Conservation (phyloP, 2,113 vertebrate species). For the Gyps fulvus region DNA sequence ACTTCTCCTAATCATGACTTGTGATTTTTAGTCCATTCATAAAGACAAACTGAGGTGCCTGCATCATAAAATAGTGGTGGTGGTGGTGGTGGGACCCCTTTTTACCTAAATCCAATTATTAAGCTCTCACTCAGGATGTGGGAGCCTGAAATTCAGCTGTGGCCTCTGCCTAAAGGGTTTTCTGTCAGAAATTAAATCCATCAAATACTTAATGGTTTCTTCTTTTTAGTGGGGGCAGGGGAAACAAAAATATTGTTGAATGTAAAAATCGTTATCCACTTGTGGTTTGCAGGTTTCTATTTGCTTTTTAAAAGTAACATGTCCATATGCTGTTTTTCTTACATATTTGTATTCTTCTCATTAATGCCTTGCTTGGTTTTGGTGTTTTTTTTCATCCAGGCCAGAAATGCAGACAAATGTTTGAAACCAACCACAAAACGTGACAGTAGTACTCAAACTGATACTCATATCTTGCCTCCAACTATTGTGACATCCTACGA, state of each 20-base stretch:
- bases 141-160: background rate
- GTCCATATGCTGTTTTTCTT: background rate
- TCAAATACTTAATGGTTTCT: background rate
- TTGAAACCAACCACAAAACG: slow-evolving; percentile 68
- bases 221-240: background rate
- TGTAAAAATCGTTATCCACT: background rate
- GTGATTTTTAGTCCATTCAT: background rate
- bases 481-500: slow-evolving; percentile 84
- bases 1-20: background rate
- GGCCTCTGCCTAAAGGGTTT: background rate
- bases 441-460: slow-evolving; percentile 87
- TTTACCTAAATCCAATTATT: background rate
- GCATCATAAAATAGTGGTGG: background rate
- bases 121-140: background rate
- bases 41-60: background rate
- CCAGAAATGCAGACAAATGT: slow-evolving; percentile 58
- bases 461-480: slow-evolving; percentile 86
- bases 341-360: background rate
- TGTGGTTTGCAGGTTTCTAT: background rate
- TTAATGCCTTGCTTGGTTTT: background rate
- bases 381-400: slow-evolving; percentile 55
- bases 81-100: background rate
- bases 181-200: background rate
- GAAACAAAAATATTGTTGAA: background rate
- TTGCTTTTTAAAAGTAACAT: background rate